Evolutionary conservation across 2,797 vertebrate species (phyloP).

Genomic region (Lacerta agilis): DNA sequence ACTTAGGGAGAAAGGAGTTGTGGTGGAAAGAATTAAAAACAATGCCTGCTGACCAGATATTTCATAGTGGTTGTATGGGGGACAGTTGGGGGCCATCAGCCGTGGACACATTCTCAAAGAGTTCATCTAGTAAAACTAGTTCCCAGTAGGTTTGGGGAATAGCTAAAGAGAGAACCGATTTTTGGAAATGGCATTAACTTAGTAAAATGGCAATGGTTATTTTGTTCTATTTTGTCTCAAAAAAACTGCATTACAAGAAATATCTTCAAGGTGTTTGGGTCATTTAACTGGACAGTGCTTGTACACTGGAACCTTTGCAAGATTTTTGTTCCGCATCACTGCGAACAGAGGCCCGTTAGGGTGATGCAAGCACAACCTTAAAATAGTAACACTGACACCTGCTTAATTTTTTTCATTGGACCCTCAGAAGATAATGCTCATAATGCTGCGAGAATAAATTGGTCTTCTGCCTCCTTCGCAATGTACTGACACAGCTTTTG

Average conservation of each 20-base stretch:
- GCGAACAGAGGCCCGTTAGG: slow-evolving; percentile 24
- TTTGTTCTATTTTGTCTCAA: slow-evolving; percentile 15
- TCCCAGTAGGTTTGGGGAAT: neutral
- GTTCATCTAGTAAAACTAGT: neutral
- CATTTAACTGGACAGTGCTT: slow-evolving; percentile 36
- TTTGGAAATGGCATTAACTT: neutral
- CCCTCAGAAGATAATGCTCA: slow-evolving; percentile 66
- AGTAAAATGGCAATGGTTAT: slow-evolving; percentile 41
- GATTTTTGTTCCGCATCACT: slow-evolving; percentile 54
- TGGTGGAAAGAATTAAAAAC: neutral
- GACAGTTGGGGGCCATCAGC: neutral
- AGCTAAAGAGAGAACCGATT: neutral
- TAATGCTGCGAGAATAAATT: slow-evolving; percentile 69
- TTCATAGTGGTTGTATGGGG: neutral
- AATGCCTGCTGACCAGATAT: neutral
- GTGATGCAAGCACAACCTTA: slow-evolving; percentile 41
- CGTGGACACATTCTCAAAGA: neutral
- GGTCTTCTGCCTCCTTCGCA: slow-evolving; percentile 56
- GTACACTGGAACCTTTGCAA: slow-evolving; percentile 41
- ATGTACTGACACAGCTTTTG: slow-evolving; percentile 75
- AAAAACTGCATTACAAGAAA: neutral
- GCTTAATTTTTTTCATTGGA: slow-evolving; percentile 62
- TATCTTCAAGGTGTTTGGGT: slow-evolving; percentile 41
- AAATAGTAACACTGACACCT: slow-evolving; percentile 52
- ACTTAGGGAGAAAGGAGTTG: neutral